Percentiles rank a stretch among this genome's conserved stretches.
These are phyloP conservation scores for Forpus xanthops DNA, from an alignment of 2,797 vertebrate species.

Conservation along the genomic window DNA sequence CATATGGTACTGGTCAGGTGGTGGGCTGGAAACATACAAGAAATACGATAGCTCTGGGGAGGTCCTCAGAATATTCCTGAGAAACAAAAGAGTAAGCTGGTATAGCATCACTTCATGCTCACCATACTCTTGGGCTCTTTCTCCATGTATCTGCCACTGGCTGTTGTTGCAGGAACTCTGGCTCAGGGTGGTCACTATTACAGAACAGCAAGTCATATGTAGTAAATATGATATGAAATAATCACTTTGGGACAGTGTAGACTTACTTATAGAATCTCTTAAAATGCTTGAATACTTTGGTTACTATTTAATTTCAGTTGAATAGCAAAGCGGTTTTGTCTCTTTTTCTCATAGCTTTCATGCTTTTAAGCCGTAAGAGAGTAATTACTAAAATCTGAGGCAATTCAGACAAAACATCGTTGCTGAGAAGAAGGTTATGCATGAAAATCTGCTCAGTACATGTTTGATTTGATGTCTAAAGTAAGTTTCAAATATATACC, in stretches of 20 bases:
- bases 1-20: too few relatives aligned
- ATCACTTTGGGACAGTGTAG: neutral
- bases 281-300: neutral
- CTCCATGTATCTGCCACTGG: neutral
- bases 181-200: neutral
- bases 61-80: neutral
- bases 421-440: neutral
- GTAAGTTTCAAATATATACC: neutral
- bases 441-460: neutral
- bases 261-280: neutral
- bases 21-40: neutral
- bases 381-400: conserved; percentile 1
- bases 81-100: neutral
- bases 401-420: neutral
- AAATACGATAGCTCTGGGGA: neutral
- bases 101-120: neutral
- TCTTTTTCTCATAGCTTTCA: neutral
- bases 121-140: neutral
- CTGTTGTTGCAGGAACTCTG: neutral
- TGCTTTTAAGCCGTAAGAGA: neutral
- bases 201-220: neutral
- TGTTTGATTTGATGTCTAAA: neutral
- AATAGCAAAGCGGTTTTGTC: neutral
- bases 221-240: neutral
- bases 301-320: neutral